Percentiles rank a stretch among this genome's conserved stretches.
Evolutionary conservation across 2,797 vertebrate species (phyloP).

Genomic region (Siniperca undulata): DNA sequence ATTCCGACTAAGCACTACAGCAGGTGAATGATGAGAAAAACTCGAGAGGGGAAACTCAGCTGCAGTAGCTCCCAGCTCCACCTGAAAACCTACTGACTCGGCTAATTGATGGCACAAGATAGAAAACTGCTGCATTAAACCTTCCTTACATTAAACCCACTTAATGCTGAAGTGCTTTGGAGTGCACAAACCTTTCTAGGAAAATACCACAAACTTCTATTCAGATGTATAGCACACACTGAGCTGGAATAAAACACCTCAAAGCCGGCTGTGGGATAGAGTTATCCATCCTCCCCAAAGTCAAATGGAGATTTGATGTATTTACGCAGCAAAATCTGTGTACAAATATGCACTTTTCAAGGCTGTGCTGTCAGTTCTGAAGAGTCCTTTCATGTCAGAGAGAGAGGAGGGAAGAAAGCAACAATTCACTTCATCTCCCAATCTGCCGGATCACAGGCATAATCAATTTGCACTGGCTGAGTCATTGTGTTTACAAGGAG

Average conservation of each 20-base stretch:
- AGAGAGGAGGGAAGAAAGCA: constrained; percentile 20
- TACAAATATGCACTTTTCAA: constrained; percentile 37
- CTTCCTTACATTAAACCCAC: neutral
- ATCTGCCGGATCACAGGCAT: constrained; percentile 20
- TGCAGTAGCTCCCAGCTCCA: constrained; percentile 8
- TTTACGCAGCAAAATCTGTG: neutral
- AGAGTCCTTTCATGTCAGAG: constrained; percentile 32
- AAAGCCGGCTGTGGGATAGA: neutral
- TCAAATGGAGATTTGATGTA: constrained; percentile 26
- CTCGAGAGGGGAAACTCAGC: neutral
- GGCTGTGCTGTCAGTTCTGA: constrained; percentile 27
- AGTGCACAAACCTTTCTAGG: constrained; percentile 4
- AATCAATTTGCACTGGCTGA: constrained; percentile 47
- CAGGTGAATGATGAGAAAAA: neutral
- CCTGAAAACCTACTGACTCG: constrained; percentile 13
- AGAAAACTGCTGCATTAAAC: constrained; percentile 17
- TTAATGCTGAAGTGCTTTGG: constrained; percentile 13
- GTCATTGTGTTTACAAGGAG: constrained; percentile 32
- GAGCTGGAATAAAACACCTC: constrained; percentile 17
- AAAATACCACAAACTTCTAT: constrained; percentile 32
- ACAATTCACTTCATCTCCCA: constrained; percentile 25
- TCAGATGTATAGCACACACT: neutral
- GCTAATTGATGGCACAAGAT: constrained; percentile 17
- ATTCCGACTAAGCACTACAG: neutral
- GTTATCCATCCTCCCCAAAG: constrained; percentile 20